phyloP scores from a whole-genome alignment of 1,140 invertebrate genomes.

The Ooceraea biroi region DNA sequence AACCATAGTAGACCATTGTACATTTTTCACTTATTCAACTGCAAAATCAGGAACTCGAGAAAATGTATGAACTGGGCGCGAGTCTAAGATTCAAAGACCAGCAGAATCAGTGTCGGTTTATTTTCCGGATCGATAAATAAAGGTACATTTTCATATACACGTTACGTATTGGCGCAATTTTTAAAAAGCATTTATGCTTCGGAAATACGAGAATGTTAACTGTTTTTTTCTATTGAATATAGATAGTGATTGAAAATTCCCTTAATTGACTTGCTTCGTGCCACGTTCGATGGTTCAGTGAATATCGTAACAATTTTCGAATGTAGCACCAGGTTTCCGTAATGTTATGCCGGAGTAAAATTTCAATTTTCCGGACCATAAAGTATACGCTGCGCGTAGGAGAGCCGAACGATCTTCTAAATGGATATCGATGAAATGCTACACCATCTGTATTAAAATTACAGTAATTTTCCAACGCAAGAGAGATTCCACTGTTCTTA shows the following conservation, averaged over 20 bases:
- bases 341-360: constrained; percentile 54
- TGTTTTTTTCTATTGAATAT: not conserved
- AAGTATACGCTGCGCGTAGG: constrained; percentile 59
- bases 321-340: constrained; percentile 49
- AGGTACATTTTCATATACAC: no score
- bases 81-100: not conserved
- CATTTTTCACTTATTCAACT: not conserved
- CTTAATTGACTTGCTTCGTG: constrained; percentile 43
- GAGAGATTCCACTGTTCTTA: constrained; percentile 48
- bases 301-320: constrained; percentile 48
- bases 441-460: constrained; percentile 63
- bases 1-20: not conserved
- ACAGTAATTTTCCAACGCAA: constrained; percentile 50
- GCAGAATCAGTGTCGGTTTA: no score
- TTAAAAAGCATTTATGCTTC: no score
- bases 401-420: constrained; percentile 50
- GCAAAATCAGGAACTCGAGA: not conserved
- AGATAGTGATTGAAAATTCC: not conserved
- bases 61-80: not conserved
- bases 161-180: no score
- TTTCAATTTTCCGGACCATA: constrained; percentile 60
- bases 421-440: constrained; percentile 61
- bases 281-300: constrained; percentile 30
- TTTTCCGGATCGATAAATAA: no score
- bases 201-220: not conserved